Base-by-base conservation (phyloP, 2,888 invertebrate species). In the Exocentrus adspersus region DNA sequence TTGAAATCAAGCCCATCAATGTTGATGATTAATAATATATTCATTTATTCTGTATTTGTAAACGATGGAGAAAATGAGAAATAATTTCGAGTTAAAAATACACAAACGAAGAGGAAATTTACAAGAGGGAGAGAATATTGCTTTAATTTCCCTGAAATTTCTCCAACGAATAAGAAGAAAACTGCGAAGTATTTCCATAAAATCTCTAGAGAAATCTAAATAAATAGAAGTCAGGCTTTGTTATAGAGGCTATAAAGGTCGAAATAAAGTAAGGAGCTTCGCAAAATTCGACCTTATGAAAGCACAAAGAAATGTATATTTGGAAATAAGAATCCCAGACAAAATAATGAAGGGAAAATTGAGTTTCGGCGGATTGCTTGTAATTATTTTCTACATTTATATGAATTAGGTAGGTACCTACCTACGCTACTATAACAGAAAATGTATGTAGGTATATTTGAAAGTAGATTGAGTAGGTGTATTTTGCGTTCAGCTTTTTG, bases 121-220 rank as follows among this genome's bases (percentile, higher is more conserved):
- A 62, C 60, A 65, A 62, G 62, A 57, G 57, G 57, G 50, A 64
- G 64, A 59, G 68, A 67, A 69, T 65, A 65, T 68, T 63, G 71
- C 73, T 74, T 71, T 68, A 73, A 72, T 73, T 73, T 70, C 70
- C 53, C 57, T 67, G 69, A 67, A 71, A 70, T 72, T 69, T 64
- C 67, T 58, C 65, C 66, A 67, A 62, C 68, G 73, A 74, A 74
- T 70, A 73, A 70, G 72, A 75, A 77, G 78, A 79, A 80, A 80
- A 80, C 77, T 78, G 75, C 77, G 78, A 79, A 79, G 78, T 80
- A 80, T 80, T 80, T 80, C 79, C 79, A 80, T 79, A 80, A 81
- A 80, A 79, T 79, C 81, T 77, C 80, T 62, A 61, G 80, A 77
- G 81, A 80, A 80, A 79, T 79, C 78, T 78, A 78, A 79, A 80